Base-by-base conservation (phyloP, 2,797 vertebrate genomes). In the Prunella strophiata region DNA sequence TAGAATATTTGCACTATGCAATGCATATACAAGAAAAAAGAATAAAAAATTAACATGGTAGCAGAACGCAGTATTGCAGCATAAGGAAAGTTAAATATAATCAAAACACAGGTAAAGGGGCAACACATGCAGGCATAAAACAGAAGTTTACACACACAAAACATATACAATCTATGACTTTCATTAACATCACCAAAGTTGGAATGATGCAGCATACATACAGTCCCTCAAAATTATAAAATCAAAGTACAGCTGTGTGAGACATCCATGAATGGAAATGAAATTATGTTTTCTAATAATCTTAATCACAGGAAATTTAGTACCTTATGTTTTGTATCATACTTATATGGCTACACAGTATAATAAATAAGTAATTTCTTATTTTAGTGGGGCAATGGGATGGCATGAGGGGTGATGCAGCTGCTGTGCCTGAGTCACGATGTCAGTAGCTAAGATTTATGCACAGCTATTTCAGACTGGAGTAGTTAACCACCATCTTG, bases 221-320 rank as follows among this genome's bases (percentile, higher is more conserved):
- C 7, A 80, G 18, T 88, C 19, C n/a, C 40, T 43, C 2, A 0
- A n/a, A 21, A 84, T 80, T 75, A 80, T n/a, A 86, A 88, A 85
- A 63, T 92, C 52, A 68, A 92, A 86, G 26, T 80, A 62, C 62
- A 88, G 63, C 38, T 91, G 58, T 18, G 13, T 61, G 32, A 74
- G 36, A 71, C 51, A 82, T 29, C 63, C 17, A 76, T 68, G 70
- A 66, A 50, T 76, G 47, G 42, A 94, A 54, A 26, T 36, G 23
- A 94, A 96, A 80, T 86, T 5, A 90, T 42, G 18, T 82, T 34
- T 88, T 85, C 57, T 84, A 76, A 76, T 81, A 85, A 81, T 45
- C 50, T 89, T 88, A 79, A 85, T 47, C 72, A 85, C 38, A 61
- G 57, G n/a, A 94, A 93, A 77, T 77, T 42, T 67, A 81, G 47